Percentiles rank a stretch among this genome's conserved stretches.
These are phyloP conservation scores for Philereme vetulata DNA, from an alignment of 2,888 invertebrate species.

Conservation along the genomic window DNA sequence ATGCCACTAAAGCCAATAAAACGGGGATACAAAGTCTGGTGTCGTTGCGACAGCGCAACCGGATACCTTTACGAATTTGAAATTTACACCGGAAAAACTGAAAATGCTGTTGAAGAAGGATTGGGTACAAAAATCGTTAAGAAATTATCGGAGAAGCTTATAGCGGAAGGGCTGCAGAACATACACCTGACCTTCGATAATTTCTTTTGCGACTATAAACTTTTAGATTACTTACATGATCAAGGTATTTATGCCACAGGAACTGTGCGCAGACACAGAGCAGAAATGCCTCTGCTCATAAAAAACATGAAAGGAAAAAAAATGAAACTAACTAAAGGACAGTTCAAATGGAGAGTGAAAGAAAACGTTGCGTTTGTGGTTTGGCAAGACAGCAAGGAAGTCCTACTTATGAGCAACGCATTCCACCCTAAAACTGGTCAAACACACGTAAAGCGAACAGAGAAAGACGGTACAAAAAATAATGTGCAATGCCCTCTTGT, in stretches of 20 bases:
- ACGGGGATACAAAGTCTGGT: constrained; percentile 30
- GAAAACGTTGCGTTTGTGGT: constrained; percentile 36
- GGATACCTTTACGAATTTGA: constrained; percentile 32
- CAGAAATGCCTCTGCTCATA: constrained; percentile 26
- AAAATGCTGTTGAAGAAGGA: constrained; percentile 10
- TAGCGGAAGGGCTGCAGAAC: constrained; percentile 3
- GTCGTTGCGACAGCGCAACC: constrained; percentile 20
- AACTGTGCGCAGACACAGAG: constrained; percentile 36
- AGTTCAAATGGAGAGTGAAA: constrained; percentile 39
- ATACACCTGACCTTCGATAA: constrained; percentile 36
- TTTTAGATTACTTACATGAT: constrained; percentile 36
- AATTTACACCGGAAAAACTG: constrained; percentile 29
- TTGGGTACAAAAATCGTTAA: constrained; percentile 36
- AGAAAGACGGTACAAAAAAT: constrained; percentile 34
- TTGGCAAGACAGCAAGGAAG: constrained; percentile 41
- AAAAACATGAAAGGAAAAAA: constrained; percentile 19
- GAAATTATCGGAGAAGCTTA: constrained; percentile 30
- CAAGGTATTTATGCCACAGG: constrained; percentile 35
- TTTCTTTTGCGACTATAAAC: constrained; percentile 33
- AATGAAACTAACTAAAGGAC: constrained; percentile 31
- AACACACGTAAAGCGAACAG: constrained; percentile 28
- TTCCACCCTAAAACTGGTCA: constrained; percentile 39
- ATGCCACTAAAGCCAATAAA: constrained; percentile 32
- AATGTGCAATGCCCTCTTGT: too few relatives aligned
- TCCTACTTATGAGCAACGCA: constrained; percentile 37